Conservation (phyloP, 2,888 invertebrate species). For the Vanessa cardui region DNA sequence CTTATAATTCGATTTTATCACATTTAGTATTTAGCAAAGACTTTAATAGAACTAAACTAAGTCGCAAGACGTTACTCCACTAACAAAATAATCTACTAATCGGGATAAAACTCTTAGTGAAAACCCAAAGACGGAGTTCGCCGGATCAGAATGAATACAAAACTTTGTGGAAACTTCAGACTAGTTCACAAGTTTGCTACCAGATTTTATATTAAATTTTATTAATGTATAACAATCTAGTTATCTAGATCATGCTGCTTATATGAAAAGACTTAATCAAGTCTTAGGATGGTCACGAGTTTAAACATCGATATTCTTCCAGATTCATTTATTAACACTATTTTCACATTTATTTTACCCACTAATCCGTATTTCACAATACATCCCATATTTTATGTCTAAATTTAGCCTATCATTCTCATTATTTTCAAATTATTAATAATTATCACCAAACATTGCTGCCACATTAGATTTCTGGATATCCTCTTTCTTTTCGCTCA, state of each 20-base stretch:
- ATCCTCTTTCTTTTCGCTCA: too few relatives aligned
- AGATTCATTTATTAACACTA: too few relatives aligned
- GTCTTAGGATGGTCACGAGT: too few relatives aligned
- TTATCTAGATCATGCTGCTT: conserved; percentile 2
- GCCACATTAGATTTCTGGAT: too few relatives aligned
- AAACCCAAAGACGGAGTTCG: conserved; percentile 27
- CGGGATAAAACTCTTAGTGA: conserved; percentile 7
- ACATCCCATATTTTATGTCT: too few relatives aligned
- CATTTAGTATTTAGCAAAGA: not conserved
- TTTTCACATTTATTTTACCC: too few relatives aligned
- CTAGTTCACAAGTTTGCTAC: conserved; percentile 21
- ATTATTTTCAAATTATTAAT: too few relatives aligned
- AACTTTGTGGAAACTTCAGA: conserved; percentile 27
- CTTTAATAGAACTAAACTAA: not conserved
- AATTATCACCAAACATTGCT: too few relatives aligned
- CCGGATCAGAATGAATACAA: conserved; percentile 27
- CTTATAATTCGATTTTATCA: not conserved
- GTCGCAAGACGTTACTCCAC: conserved; percentile 1
- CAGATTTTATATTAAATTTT: conserved; percentile 16
- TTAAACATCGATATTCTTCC: too few relatives aligned
- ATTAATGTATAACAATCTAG: conserved; percentile 20
- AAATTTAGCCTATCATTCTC: too few relatives aligned
- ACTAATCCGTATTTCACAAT: too few relatives aligned
- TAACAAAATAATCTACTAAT: conserved; percentile 9
- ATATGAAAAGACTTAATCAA: too few relatives aligned